These are phyloP conservation scores for Nicator chloris DNA, from an alignment of 2,113 vertebrate species.

Conservation along the genomic window DNA sequence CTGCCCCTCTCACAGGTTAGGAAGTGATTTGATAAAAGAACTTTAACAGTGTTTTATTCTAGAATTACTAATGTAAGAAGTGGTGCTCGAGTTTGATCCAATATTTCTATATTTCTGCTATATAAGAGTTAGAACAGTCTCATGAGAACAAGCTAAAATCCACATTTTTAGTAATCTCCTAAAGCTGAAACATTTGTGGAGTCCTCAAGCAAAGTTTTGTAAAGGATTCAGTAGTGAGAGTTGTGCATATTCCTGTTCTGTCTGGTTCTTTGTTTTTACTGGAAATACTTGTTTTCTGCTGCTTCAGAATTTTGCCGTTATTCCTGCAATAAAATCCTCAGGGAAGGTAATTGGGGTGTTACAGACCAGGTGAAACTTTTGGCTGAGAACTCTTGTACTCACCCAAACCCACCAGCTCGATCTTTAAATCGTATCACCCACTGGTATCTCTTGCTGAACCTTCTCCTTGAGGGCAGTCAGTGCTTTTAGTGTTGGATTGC, in stretches of 20 bases:
- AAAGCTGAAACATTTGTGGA: background rate
- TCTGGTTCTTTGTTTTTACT: background rate
- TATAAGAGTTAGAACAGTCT: background rate
- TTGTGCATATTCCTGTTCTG: background rate
- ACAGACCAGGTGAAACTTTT: background rate
- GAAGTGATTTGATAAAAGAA: background rate
- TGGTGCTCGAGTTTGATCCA: background rate
- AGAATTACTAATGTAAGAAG: conserved; percentile 1
- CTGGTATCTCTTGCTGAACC: background rate
- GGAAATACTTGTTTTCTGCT: background rate
- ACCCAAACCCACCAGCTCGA: background rate
- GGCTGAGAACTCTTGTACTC: background rate
- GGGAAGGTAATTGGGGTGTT: background rate
- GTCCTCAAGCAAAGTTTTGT: background rate
- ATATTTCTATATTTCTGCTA: conserved; percentile 26
- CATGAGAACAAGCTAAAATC: background rate
- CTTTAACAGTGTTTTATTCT: background rate
- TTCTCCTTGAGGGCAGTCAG: background rate
- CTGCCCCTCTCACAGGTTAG: background rate
- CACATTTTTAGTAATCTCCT: background rate
- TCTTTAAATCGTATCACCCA: accelerated
- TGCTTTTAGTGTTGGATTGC: background rate
- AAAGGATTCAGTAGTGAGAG: background rate
- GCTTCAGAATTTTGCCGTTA: background rate
- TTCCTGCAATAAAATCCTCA: background rate